Evolutionary conservation across 2,113 vertebrate species (phyloP).

Genomic region (Petrocephalus zakoni): DNA sequence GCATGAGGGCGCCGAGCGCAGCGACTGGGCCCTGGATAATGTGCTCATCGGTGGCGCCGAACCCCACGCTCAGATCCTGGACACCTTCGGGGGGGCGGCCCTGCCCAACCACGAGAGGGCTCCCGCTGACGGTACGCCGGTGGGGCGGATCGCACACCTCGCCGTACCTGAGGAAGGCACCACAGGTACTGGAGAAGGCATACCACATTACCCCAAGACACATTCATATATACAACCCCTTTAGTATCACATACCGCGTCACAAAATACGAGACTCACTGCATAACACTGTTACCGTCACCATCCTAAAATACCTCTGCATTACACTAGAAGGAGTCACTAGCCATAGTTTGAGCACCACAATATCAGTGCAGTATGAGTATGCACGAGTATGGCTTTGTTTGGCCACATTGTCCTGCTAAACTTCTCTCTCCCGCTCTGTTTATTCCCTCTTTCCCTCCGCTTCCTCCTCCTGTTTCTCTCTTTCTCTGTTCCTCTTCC

Average conservation of each 20-base stretch:
- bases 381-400: neutral
- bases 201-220: neutral
- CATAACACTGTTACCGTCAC: neutral
- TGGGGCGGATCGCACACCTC: conserved; percentile 65
- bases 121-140: conserved; percentile 72
- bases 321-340: neutral
- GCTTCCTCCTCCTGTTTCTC: neutral
- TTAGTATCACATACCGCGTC: neutral
- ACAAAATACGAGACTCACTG: neutral
- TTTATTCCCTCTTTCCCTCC: neutral
- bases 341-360: neutral
- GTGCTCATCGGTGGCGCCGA: conserved; percentile 88
- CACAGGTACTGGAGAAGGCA: conserved; percentile 40
- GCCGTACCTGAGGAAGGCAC: conserved; percentile 60
- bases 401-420: neutral
- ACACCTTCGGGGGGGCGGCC: conserved; percentile 83
- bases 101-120: conserved; percentile 84
- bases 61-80: conserved; percentile 82
- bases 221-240: neutral
- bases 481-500: neutral
- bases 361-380: neutral
- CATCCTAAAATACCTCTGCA: neutral
- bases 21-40: conserved; percentile 94
- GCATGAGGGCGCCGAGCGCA: conserved; percentile 84
- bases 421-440: neutral